These are phyloP conservation scores for Apantesis nais DNA, from an alignment of 2,888 invertebrate species.

Conservation along the genomic window DNA sequence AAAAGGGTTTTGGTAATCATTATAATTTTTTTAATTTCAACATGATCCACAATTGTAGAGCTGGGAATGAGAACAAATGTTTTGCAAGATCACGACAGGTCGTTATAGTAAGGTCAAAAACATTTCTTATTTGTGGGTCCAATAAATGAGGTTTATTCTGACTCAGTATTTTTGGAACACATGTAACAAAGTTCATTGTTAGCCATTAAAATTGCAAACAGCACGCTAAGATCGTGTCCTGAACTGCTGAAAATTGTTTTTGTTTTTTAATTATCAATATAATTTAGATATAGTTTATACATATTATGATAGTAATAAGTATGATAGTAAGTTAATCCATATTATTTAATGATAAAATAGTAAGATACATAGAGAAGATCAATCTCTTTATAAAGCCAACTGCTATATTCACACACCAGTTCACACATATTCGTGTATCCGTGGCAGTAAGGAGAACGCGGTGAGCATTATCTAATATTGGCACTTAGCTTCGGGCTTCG, in stretches of 20 bases:
- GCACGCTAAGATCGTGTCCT: neutral
- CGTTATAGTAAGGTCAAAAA: constrained; percentile 43
- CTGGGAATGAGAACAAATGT: constrained; percentile 61
- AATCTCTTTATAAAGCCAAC: neutral
- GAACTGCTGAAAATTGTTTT: neutral
- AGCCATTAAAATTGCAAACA: constrained; percentile 23
- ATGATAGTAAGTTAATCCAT: no score
- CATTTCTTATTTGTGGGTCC: constrained; percentile 4
- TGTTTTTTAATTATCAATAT: no score
- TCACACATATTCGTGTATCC: constrained; percentile 1
- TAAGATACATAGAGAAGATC: neutral
- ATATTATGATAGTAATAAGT: no score
- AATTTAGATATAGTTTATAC: no score
- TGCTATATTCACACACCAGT: neutral
- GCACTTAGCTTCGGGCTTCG: constrained; percentile 14
- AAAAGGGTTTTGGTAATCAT: constrained; percentile 46
- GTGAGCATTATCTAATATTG: constrained; percentile 21
- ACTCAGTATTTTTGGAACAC: constrained; percentile 19
- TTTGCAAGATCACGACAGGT: constrained; percentile 31
- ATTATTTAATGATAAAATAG: neutral
- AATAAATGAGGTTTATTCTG: constrained; percentile 26
- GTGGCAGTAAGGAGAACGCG: constrained; percentile 1
- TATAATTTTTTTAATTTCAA: constrained; percentile 62
- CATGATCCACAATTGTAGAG: constrained; percentile 54
- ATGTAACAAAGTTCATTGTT: no score